phyloP scores from a whole-genome alignment of 1,140 invertebrate genomes.

The Pseudomyrmex gracilis region DNA sequence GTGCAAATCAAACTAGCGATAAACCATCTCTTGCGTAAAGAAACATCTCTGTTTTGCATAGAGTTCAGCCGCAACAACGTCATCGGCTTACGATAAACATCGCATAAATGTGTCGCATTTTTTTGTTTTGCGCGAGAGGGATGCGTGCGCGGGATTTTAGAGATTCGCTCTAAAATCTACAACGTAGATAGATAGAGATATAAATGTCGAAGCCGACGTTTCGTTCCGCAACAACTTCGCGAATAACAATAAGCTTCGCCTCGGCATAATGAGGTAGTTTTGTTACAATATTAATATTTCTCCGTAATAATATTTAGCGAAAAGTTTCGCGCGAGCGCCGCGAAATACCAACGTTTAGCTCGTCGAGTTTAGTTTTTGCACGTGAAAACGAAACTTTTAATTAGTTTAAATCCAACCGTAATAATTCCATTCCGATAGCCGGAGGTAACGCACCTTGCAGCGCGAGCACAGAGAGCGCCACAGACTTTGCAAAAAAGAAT shows the following conservation, averaged over 20 bases:
- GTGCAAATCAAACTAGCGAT: not conserved
- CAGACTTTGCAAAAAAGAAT: conserved; percentile 20
- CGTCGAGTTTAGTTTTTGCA: conserved; percentile 13
- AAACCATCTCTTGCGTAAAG: too few species aligned
- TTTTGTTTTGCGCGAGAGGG: too few species aligned
- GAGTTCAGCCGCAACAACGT: too few species aligned
- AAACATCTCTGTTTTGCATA: too few species aligned
- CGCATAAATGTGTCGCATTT: too few species aligned
- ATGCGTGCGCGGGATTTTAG: too few species aligned
- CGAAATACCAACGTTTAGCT: conserved; percentile 31
- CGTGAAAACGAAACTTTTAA: conserved; percentile 24
- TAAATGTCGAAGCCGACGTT: not conserved
- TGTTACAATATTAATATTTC: conserved; percentile 44
- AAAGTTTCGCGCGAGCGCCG: conserved; percentile 4
- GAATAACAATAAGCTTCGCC: conserved; percentile 25
- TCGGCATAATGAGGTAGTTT: conserved; percentile 33
- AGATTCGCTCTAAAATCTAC: too few species aligned
- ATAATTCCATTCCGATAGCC: conserved; percentile 13
- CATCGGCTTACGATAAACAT: too few species aligned
- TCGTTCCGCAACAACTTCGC: not conserved
- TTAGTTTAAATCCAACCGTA: conserved; percentile 24
- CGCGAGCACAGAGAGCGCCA: too few species aligned
- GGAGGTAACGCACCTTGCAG: conserved; percentile 9
- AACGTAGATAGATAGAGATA: too few species aligned
- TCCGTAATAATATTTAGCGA: not conserved